Evolutionary conservation across 2,113 vertebrate species (phyloP).

Genomic region (Leptodactylus fuscus): DNA sequence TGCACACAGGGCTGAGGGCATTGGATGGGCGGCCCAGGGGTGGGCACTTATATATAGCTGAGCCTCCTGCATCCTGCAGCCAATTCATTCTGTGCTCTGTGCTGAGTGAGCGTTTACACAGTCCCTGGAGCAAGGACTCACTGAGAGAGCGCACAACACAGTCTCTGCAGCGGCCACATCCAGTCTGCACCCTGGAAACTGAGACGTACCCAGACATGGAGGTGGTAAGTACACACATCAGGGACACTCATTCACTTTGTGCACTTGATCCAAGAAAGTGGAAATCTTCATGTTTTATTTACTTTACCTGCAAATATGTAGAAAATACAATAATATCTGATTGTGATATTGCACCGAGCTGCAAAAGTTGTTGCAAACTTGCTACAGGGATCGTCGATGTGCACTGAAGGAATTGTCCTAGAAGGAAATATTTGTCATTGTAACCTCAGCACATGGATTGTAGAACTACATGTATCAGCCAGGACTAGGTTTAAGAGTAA

Average conservation of each 20-base stretch:
- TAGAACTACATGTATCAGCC: not conserved
- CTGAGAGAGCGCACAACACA: not conserved
- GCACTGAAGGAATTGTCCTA: not conserved
- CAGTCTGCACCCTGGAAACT: not conserved
- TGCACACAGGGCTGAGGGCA: not conserved
- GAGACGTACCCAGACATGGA: not conserved
- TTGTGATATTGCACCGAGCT: no score
- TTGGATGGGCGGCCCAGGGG: conserved; percentile 25
- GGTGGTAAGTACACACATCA: not conserved
- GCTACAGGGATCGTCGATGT: not conserved
- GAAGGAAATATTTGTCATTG: no score
- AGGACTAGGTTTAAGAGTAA: no score
- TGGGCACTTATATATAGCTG: conserved; percentile 27
- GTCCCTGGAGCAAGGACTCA: not conserved
- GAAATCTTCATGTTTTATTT: not conserved
- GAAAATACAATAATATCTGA: no score
- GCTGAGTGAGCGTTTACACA: not conserved
- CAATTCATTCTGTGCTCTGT: not conserved
- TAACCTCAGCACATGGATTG: no score
- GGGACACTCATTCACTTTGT: not conserved
- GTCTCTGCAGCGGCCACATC: no score
- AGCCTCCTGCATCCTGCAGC: not conserved
- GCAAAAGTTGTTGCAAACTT: not conserved
- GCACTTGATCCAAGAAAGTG: not conserved
- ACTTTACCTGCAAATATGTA: not conserved